Evolutionary conservation across 2,797 vertebrate genomes (phyloP).

Genomic region (Ibycter americanus): DNA sequence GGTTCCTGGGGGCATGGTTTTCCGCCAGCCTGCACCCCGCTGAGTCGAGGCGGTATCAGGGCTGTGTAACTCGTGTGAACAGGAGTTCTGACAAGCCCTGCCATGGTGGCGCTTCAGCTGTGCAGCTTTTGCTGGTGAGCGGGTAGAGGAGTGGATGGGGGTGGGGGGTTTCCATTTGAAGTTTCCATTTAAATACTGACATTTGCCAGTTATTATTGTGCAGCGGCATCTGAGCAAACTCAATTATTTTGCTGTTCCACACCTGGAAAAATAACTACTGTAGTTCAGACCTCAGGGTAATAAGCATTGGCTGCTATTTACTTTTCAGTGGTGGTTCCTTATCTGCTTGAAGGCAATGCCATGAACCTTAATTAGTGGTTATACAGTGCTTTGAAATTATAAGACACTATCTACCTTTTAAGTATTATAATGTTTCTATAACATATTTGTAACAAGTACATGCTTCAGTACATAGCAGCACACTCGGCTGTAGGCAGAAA

Average conservation of each 20-base stretch:
- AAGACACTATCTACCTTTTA: neutral
- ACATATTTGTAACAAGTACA: neutral
- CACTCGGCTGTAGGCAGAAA: neutral
- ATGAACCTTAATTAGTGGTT: conserved; percentile 3
- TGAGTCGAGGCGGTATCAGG: fast-evolving
- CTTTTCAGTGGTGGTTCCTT: neutral
- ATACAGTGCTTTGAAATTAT: neutral
- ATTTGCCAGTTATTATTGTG: neutral
- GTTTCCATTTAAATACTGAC: neutral
- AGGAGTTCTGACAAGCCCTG: neutral
- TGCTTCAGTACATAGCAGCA: neutral
- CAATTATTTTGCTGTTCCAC: neutral
- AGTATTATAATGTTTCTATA: neutral
- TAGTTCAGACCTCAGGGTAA: neutral
- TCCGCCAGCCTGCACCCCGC: neutral
- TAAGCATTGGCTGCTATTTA: neutral
- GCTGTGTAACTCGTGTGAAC: neutral
- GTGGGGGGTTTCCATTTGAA: neutral
- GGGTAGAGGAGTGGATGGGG: neutral
- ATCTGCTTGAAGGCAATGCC: neutral
- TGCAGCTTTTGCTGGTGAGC: neutral
- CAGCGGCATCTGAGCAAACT: neutral
- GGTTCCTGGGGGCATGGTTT: neutral
- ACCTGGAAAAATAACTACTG: neutral
- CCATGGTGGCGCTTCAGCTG: neutral